These are phyloP conservation scores for Corythaixoides concolor DNA, from an alignment of 2,113 vertebrate species.

Conservation along the genomic window DNA sequence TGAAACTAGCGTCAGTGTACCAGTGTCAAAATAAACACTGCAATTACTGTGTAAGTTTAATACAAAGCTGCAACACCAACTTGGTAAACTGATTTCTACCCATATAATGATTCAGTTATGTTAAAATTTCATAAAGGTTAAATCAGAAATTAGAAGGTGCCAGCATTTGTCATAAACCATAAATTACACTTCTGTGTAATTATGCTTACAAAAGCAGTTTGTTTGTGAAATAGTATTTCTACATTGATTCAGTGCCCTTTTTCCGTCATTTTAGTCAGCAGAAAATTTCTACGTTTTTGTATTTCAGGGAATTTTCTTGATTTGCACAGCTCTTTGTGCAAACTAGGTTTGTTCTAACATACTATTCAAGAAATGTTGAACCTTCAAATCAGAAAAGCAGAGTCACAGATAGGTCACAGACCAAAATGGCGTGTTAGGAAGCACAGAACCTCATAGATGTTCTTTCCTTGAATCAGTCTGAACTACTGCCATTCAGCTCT, in stretches of 20 bases:
- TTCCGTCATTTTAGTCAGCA: not conserved
- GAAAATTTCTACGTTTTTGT: not conserved
- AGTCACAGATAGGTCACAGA: not conserved
- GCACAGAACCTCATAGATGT: not conserved
- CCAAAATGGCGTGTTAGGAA: not conserved
- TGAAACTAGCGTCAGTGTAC: not conserved
- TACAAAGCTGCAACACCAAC: not conserved
- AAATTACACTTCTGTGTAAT: not conserved
- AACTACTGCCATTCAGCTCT: not conserved
- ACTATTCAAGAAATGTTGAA: not conserved
- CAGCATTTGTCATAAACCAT: not conserved
- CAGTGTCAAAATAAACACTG: not conserved
- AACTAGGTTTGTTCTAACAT: not conserved
- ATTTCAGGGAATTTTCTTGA: not conserved
- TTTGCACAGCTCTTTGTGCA: not conserved
- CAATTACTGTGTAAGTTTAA: not conserved
- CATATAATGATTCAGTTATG: not conserved
- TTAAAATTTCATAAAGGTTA: not conserved
- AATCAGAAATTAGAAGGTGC: not conserved
- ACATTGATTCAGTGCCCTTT: not conserved
- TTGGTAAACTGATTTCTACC: not conserved
- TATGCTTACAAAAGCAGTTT: not conserved
- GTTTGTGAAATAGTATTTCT: not conserved
- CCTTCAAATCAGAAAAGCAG: not conserved
- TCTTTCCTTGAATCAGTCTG: not conserved